A percentile compares a stretch with the other conserved stretches of the same genome.
phyloP scores from a whole-genome alignment of 2,888 invertebrate species.

The Melipona bicolor region DNA sequence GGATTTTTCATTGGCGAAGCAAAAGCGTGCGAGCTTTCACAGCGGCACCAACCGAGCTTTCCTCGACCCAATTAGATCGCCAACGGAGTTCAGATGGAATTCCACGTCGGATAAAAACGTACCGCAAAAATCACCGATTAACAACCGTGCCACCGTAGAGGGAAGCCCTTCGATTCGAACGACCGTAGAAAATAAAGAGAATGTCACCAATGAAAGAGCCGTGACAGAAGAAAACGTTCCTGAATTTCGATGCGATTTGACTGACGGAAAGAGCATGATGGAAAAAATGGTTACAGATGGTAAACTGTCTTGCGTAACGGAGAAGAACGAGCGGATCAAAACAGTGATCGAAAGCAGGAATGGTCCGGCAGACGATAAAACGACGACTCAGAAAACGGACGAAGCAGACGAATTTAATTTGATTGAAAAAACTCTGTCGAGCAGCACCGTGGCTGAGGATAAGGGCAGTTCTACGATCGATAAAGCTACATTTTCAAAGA shows the following conservation, averaged over 20 bases:
- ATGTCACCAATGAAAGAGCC: not conserved
- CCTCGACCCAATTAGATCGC: slow-evolving; percentile 63
- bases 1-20: slow-evolving; percentile 66
- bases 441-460: not conserved
- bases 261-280: not conserved
- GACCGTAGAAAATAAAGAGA: not conserved
- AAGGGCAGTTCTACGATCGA: not conserved
- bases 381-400: not conserved
- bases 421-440: not conserved
- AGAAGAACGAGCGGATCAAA: not conserved
- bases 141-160: slow-evolving; percentile 39
- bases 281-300: not conserved
- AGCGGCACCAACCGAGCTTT: slow-evolving; percentile 78
- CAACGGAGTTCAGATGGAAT: slow-evolving; percentile 33
- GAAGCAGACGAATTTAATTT: not conserved
- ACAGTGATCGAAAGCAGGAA: not conserved
- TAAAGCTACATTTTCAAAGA: not conserved
- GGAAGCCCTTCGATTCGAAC: not conserved
- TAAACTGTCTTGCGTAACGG: not conserved
- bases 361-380: not conserved
- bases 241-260: not conserved
- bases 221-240: not conserved
- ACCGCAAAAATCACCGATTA: slow-evolving; percentile 6
- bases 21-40: slow-evolving; percentile 78
- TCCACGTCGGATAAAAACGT: slow-evolving; percentile 22